These are phyloP conservation scores for Pavo muticus DNA, from an alignment of 2,113 vertebrate species.

Conservation along the genomic window DNA sequence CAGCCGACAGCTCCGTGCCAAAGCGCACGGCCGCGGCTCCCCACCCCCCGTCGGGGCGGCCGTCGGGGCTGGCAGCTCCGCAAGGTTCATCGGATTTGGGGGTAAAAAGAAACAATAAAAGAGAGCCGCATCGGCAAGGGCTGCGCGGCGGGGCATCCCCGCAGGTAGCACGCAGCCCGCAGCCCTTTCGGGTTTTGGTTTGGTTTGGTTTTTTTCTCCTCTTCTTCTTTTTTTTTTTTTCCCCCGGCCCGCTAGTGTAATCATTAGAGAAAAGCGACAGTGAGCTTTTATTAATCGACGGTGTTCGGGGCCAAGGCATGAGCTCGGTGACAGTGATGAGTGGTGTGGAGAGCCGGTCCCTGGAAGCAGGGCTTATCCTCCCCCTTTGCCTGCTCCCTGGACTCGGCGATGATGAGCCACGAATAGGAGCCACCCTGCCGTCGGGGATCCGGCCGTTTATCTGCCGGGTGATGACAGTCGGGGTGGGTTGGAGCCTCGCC, in stretches of 20 bases:
- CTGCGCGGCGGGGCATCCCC: background rate
- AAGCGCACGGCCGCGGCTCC: background rate
- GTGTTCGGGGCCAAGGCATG: constrained; percentile 42
- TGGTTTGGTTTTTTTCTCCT: background rate
- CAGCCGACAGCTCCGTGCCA: background rate
- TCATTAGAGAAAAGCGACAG: constrained; percentile 23
- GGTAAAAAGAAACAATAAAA: background rate
- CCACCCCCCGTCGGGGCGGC: background rate
- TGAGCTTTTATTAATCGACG: constrained; percentile 52
- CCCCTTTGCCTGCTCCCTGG: constrained; percentile 38
- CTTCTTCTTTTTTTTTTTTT: background rate
- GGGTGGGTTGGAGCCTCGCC: constrained; percentile 66
- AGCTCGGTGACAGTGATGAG: constrained; percentile 67
- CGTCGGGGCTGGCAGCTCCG: background rate
- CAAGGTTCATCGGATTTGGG: background rate
- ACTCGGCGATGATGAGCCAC: constrained; percentile 71
- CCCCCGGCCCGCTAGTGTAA: background rate
- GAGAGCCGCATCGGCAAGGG: background rate
- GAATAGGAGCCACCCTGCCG: constrained; percentile 72
- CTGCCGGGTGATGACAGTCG: constrained; percentile 78
- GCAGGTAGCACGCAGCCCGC: background rate
- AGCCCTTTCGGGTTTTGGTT: background rate
- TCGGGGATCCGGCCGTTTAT: constrained; percentile 71
- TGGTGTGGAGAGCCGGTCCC: constrained; percentile 65
- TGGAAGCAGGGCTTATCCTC: constrained; percentile 72